These are phyloP conservation scores for Phycodurus eques DNA, from an alignment of 2,113 vertebrate genomes.

Conservation along the genomic window DNA sequence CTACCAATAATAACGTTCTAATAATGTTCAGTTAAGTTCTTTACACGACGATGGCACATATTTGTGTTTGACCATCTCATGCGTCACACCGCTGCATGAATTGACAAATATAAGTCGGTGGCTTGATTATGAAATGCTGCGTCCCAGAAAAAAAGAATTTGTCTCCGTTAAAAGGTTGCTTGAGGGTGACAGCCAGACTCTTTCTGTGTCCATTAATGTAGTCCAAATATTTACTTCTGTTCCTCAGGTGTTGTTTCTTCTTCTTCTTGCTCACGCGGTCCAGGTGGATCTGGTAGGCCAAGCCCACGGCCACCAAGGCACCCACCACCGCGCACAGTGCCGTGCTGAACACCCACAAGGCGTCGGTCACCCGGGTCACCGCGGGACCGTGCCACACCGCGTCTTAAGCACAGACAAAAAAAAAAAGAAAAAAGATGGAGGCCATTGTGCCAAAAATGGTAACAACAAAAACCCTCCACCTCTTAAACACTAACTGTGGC, in stretches of 20 bases:
- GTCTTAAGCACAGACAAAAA: constrained; percentile 18
- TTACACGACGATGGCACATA: no score
- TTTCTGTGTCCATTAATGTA: no score
- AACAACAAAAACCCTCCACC: no score
- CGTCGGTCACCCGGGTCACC: constrained; percentile 23
- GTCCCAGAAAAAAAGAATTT: no score
- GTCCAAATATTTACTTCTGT: constrained; percentile 29
- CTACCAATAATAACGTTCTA: no score
- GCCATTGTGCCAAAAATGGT: neutral
- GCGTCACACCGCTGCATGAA: no score
- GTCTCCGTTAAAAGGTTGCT: no score
- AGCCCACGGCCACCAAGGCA: constrained; percentile 44
- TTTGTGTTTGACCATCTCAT: no score
- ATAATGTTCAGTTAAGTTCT: no score
- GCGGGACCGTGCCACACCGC: neutral
- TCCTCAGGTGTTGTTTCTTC: constrained; percentile 4
- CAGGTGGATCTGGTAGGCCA: constrained; percentile 64
- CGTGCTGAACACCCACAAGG: constrained; percentile 66
- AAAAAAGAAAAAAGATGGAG: neutral
- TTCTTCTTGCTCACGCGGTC: constrained; percentile 50
- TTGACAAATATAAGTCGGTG: no score
- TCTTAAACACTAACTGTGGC: neutral
- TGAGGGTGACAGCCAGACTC: no score
- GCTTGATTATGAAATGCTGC: no score
- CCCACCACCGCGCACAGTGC: constrained; percentile 57